Evolutionary conservation across 1,140 invertebrate genomes (phyloP).

Genomic region (Philotrypesis tridentata): DNA sequence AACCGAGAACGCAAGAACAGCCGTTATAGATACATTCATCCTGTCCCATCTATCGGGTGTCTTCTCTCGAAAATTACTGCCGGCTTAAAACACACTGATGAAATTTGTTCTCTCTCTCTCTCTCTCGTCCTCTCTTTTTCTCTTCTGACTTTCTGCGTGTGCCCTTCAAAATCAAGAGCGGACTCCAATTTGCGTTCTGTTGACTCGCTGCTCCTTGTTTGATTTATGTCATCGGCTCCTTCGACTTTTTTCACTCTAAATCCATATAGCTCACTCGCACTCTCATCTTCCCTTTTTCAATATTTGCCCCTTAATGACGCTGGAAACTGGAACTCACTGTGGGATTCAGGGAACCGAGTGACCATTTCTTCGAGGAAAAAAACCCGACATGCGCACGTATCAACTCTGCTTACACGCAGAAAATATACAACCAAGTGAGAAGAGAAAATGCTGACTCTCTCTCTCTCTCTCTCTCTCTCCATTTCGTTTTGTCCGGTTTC

Average conservation of each 20-base stretch:
- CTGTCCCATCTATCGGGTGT: slow-evolving; percentile 66
- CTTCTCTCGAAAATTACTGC: slow-evolving; percentile 18
- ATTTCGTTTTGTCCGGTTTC: slow-evolving; percentile 6
- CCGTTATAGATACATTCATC: not conserved
- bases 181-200: slow-evolving; percentile 7
- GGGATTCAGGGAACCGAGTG: not conserved
- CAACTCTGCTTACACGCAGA: not conserved
- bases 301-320: not conserved
- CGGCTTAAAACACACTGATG: slow-evolving; percentile 1
- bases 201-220: not conserved
- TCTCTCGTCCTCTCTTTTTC: not conserved
- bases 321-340: not conserved
- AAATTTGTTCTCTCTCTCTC: not conserved
- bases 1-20: not conserved
- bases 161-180: not conserved
- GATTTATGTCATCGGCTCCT: slow-evolving; percentile 22
- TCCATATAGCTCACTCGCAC: not conserved
- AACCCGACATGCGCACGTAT: not conserved
- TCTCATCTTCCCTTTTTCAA: not conserved
- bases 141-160: too few relatives aligned
- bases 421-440: not conserved
- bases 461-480: not conserved
- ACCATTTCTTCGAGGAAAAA: not conserved
- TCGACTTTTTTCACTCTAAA: not conserved
- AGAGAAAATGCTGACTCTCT: not conserved